phyloP scores from a whole-genome alignment of 2,888 invertebrate genomes.

The Calameuta filiformis region DNA sequence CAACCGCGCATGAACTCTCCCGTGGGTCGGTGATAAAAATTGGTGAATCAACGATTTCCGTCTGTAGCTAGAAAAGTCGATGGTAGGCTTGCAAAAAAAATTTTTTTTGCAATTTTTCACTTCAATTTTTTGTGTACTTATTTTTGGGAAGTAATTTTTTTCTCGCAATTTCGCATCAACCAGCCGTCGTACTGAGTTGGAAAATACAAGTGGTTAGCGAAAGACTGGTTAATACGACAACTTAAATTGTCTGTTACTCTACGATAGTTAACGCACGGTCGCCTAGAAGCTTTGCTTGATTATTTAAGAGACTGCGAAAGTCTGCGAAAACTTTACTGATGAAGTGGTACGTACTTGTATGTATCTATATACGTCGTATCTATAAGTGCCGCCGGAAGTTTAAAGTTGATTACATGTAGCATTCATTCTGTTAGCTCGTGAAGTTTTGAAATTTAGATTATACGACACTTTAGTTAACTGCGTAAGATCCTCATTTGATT shows the following conservation, averaged over 20 bases:
- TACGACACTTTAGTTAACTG: neutral
- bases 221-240: slow-evolving; percentile 14
- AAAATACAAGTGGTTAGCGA: slow-evolving; percentile 35
- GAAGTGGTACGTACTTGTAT: neutral
- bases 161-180: neutral
- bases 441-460: neutral
- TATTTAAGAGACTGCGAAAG: neutral
- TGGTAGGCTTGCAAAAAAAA: neutral
- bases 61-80: neutral
- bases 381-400: neutral
- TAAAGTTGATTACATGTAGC: neutral
- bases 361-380: neutral
- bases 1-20: neutral
- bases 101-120: neutral
- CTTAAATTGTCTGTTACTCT: slow-evolving; percentile 3
- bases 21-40: neutral
- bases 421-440: neutral
- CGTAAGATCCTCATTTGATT: neutral
- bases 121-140: neutral
- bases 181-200: neutral
- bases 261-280: neutral
- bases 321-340: neutral
- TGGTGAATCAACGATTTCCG: neutral
- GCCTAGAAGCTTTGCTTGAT: neutral
- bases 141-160: neutral